Percentiles rank a stretch among this genome's conserved stretches.
These are phyloP conservation scores for Pelosia muscerda DNA, from an alignment of 2,888 invertebrate genomes.

Conservation along the genomic window DNA sequence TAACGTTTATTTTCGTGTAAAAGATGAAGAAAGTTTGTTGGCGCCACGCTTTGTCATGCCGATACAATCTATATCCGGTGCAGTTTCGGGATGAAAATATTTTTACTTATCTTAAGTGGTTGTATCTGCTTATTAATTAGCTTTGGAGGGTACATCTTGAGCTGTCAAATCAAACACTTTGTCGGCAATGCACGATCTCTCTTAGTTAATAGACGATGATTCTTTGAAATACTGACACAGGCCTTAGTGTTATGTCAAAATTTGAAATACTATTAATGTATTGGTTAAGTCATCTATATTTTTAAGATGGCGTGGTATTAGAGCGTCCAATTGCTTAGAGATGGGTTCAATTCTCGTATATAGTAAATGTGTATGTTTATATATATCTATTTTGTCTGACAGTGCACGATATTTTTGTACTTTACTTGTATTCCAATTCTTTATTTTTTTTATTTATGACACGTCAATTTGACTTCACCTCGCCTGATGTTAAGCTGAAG, in stretches of 20 bases:
- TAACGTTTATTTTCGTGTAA: slow-evolving; percentile 50
- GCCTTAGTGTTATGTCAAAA: slow-evolving; percentile 59
- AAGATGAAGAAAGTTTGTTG: slow-evolving; percentile 59
- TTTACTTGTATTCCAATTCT: too few relatives aligned
- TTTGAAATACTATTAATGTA: slow-evolving; percentile 45
- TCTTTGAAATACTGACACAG: slow-evolving; percentile 68
- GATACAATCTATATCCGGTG: slow-evolving; percentile 86
- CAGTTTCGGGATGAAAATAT: slow-evolving; percentile 86
- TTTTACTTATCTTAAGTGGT: slow-evolving; percentile 87
- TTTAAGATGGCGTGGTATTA: background rate
- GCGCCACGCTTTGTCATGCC: slow-evolving; percentile 86
- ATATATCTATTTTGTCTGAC: too few relatives aligned
- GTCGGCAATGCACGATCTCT: slow-evolving; percentile 69
- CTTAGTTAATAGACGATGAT: slow-evolving; percentile 78
- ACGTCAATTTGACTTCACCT: too few relatives aligned
- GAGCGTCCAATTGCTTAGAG: background rate
- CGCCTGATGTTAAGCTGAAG: too few relatives aligned
- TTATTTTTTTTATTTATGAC: too few relatives aligned
- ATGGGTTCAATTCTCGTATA: too few relatives aligned
- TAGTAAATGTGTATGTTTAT: too few relatives aligned
- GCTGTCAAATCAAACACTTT: slow-evolving; percentile 85
- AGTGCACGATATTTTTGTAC: too few relatives aligned
- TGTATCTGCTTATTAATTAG: slow-evolving; percentile 87
- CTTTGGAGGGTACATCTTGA: slow-evolving; percentile 77
- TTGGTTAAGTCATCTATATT: slow-evolving; percentile 51